These are phyloP conservation scores for Sebastes minor DNA, from an alignment of 2,797 vertebrate genomes.

Conservation along the genomic window DNA sequence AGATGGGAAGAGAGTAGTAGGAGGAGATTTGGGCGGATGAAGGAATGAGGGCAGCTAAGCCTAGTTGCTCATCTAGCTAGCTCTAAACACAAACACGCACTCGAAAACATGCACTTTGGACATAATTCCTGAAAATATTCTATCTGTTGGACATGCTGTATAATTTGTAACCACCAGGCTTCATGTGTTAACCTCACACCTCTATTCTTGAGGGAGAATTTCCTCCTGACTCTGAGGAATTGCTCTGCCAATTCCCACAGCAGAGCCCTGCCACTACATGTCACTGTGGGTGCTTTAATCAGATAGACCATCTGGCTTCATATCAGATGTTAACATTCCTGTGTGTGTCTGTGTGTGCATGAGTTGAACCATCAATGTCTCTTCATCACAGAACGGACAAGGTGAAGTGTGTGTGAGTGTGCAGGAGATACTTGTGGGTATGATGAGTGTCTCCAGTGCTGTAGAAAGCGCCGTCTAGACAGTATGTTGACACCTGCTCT, in stretches of 20 bases:
- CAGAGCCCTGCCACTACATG: slow-evolving; percentile 17
- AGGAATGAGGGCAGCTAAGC: slow-evolving; percentile 63
- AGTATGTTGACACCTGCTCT: slow-evolving; percentile 15
- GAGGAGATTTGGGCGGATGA: slow-evolving; percentile 65
- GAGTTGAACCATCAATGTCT: slow-evolving; percentile 22
- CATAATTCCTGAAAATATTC: slow-evolving; percentile 21
- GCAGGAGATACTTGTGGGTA: background rate
- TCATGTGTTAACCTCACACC: slow-evolving; percentile 2
- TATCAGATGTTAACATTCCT: slow-evolving; percentile 35
- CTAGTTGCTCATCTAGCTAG: slow-evolving; percentile 48
- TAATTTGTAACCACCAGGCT: background rate
- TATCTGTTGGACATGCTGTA: background rate
- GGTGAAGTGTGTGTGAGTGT: slow-evolving; percentile 5
- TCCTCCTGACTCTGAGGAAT: background rate
- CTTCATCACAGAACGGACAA: slow-evolving; percentile 21
- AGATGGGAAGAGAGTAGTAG: slow-evolving; percentile 25
- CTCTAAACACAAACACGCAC: slow-evolving; percentile 24
- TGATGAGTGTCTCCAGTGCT: background rate
- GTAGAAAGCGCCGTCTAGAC: background rate
- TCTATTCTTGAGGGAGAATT: background rate
- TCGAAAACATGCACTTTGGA: background rate
- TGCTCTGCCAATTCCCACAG: background rate
- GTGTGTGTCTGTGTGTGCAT: slow-evolving; percentile 8
- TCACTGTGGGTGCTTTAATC: slow-evolving; percentile 25
- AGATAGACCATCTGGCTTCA: slow-evolving; percentile 33